Evolutionary conservation across 2,797 vertebrate genomes (phyloP), one percentile per base, ranked within the genome.

Genomic region (Poecilia picta): DNA sequence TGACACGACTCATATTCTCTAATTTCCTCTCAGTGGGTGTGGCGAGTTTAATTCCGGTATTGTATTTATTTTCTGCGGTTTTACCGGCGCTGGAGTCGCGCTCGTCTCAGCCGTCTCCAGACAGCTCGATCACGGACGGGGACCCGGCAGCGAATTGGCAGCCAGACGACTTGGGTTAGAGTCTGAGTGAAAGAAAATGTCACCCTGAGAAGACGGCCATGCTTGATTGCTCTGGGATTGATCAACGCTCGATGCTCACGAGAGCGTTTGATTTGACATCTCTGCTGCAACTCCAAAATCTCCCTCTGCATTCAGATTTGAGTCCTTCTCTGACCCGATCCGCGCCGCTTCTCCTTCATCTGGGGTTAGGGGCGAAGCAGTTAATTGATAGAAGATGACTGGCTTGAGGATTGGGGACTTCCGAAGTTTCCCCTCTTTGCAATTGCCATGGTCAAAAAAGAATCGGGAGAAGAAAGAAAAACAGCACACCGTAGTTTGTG

Each of bases 231-330:
- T 25, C 80, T 55, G 85, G 88, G 90, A 93, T 91, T 92, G 91
- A 94, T 93, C 93, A 91, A 86, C 78, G 89, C 90, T 88, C 88
- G 89, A 91, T 91, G 91, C 91, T 93, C 91, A 92, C 85, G 90
- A 90, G 90, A 89, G 90, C 85, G 73, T 93, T 93, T 93, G 92
- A 94, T 94, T 94, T 93, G 92, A 91, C 90, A 79, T 93, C 88
- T 93, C 88, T 86, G 92, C 90, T 77, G 83, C 88, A 88, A 89
- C 89, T 89, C 86, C 88, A 84, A 85, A 90, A 89, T 90, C 88
- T 87, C 81, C 83, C 80, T 85, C 88, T 86, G 90, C 89, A 91
- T 93, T 93, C 88, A 92, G 85, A 93, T 93, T 84, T 10, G 75
- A 91, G 87, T 89, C 90, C 89, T 88, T 86, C 81, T 64, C 68